A percentile compares a stretch with the other conserved stretches of the same genome.
These are phyloP conservation scores for Galeruca laticollis DNA, from an alignment of 2,888 invertebrate genomes.

Conservation along the genomic window DNA sequence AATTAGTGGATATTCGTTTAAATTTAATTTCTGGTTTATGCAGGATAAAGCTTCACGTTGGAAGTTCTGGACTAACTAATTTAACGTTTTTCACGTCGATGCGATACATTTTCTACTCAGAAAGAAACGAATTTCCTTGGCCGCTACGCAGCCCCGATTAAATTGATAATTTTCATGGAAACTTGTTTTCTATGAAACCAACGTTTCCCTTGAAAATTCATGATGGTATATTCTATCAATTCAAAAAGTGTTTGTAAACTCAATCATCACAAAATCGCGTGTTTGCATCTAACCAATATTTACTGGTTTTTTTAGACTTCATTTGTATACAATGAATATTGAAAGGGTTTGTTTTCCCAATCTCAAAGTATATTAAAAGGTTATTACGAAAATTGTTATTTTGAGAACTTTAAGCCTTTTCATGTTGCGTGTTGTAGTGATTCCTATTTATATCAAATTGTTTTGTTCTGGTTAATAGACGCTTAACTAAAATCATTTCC, in stretches of 20 bases:
- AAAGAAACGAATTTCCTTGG: too few relatives aligned
- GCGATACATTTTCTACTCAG: too few relatives aligned
- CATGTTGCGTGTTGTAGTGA: neutral
- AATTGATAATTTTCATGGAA: neutral
- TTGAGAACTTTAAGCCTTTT: neutral
- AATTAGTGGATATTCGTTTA: too few relatives aligned
- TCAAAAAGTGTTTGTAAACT: constrained; percentile 14
- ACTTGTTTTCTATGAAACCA: constrained; percentile 16
- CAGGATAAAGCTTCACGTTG: too few relatives aligned
- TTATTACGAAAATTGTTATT: constrained; percentile 11
- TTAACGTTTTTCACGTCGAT: too few relatives aligned
- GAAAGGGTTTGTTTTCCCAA: constrained; percentile 24
- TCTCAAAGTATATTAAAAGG: neutral
- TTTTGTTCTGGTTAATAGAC: neutral
- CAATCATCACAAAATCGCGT: constrained; percentile 31
- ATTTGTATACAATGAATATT: constrained; percentile 42
- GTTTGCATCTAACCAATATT: constrained; percentile 29
- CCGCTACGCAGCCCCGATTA: too few relatives aligned
- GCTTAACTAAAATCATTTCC: neutral
- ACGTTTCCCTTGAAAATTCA: constrained; percentile 19
- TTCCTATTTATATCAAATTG: neutral
- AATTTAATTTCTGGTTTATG: too few relatives aligned
- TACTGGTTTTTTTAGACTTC: constrained; percentile 20
- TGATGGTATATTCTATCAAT: constrained; percentile 3
- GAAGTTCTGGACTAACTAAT: too few relatives aligned